Base-by-base conservation (phyloP, 92 coral and sea anemone species). In the Bergia sp. region DNA sequence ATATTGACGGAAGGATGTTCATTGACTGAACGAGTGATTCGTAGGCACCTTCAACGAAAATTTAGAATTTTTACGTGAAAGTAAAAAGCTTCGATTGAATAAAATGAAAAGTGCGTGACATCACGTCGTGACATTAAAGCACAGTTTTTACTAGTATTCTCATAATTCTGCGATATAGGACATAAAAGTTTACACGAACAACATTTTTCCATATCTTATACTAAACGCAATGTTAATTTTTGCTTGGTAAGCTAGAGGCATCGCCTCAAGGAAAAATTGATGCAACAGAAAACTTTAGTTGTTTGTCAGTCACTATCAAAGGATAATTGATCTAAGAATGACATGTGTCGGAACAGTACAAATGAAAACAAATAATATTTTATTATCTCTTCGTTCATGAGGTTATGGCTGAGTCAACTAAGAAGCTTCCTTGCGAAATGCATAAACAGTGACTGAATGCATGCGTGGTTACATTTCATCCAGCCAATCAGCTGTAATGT, bases 401-500 rank as follows among this genome's bases (percentile, higher is more conserved):
- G 78, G 38, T 74, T 74, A 74, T 39, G 78, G 41, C 15, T 38
- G 21, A 74, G 20, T 39, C 44, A 74, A 74, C 78, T 74, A 74
- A 74, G 78, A 38, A 74, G 39, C 41, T 11, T 74, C 47, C 43
- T 74, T 74, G 39, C 39, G 44, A 74, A 37, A 74, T 15, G 78
- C 39, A 12, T 12, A 74, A 74, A 74, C 43, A 74, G 45, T 74
- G 43, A 29, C 7, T 53, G 58, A 53, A 53, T 37, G 78, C 45
- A 74, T 6, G 11, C 43, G 43, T 74, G 21, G 47, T 21, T 16
- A 38, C 12, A 4, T 36, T 36, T 38, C 47, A 37, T 37, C 21
- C 23, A 4, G 21, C 78, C 78, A 74, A 41, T 74, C 78, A 41
- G 78, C 78, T n/a, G 9, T 38, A n/a, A 37, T 39, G 37, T 12